Percentiles rank a stretch among this genome's conserved stretches.
Evolutionary conservation across 2,797 vertebrate species (phyloP).

Genomic region (Manis javanica): DNA sequence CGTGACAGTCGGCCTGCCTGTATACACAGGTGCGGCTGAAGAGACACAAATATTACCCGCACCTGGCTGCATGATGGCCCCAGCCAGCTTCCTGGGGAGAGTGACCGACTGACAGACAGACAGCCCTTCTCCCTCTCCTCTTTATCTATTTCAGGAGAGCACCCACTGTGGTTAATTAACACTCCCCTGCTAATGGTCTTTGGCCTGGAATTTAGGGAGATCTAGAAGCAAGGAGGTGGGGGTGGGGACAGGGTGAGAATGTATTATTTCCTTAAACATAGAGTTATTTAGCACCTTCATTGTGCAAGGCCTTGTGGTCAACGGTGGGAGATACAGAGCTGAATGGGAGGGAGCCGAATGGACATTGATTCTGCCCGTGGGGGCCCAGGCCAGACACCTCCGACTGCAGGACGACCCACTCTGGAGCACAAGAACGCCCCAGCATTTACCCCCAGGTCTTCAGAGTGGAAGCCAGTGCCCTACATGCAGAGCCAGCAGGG

Average conservation of each 20-base stretch:
- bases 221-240: neutral
- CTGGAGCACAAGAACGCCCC: neutral
- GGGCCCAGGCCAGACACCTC: neutral
- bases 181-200: constrained; percentile 11
- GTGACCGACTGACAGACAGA: neutral
- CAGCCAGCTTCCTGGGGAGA: neutral
- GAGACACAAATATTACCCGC: neutral
- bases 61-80: neutral
- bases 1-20: neutral
- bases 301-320: neutral
- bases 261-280: neutral
- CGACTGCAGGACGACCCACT: neutral
- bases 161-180: constrained; percentile 24
- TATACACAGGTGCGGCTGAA: constrained; percentile 32
- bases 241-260: neutral
- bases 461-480: neutral
- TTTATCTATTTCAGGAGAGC: neutral
- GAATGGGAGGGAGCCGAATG: neutral
- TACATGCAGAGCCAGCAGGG: neutral
- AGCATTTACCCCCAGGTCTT: neutral
- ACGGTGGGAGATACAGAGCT: neutral
- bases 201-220: neutral
- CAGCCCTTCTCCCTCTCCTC: neutral
- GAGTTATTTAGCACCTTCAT: neutral
- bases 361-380: neutral